Percentiles rank a stretch among this genome's conserved stretches.
Evolutionary conservation across 53 echinoderm and acorn worm species (phyloP).

Genomic region (Hippasteria phrygiana): DNA sequence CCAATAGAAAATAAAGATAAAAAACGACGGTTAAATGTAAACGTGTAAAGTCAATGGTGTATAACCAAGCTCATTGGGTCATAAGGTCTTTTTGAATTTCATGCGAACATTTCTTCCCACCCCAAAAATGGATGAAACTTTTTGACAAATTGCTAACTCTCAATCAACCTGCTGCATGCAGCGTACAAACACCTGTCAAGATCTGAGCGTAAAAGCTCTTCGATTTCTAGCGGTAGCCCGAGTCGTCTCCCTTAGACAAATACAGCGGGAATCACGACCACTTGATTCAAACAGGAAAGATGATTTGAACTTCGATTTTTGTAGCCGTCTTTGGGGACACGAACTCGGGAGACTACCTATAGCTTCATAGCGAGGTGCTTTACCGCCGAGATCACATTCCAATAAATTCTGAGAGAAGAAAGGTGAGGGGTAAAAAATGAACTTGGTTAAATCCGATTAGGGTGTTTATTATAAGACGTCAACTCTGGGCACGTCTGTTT

Average conservation of each 20-base stretch:
- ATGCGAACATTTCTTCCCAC: too few species aligned
- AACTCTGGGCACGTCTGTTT: constrained; percentile 20
- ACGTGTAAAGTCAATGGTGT: too few species aligned
- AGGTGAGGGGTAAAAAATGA: constrained; percentile 1
- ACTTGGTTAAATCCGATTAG: constrained; percentile 35
- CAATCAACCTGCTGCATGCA: background rate
- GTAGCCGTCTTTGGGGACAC: constrained; percentile 48
- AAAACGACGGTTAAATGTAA: too few species aligned
- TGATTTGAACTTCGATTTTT: constrained; percentile 59
- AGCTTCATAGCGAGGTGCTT: background rate
- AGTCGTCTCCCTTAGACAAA: constrained; percentile 20
- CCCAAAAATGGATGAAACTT: background rate
- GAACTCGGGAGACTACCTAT: background rate
- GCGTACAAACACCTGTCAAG: constrained; percentile 8
- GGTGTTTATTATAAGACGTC: constrained; percentile 45
- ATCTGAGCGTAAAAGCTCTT: constrained; percentile 20
- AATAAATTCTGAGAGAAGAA: constrained; percentile 31
- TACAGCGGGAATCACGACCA: constrained; percentile 13
- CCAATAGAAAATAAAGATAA: too few species aligned
- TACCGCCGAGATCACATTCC: constrained; percentile 34
- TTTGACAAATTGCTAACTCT: background rate
- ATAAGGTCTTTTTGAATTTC: too few species aligned
- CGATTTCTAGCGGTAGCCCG: constrained; percentile 20
- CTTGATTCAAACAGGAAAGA: constrained; percentile 57
- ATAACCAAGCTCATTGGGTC: too few species aligned